These are phyloP conservation scores for Apteryx mantelli DNA, from an alignment of 2,113 vertebrate genomes.

Conservation along the genomic window DNA sequence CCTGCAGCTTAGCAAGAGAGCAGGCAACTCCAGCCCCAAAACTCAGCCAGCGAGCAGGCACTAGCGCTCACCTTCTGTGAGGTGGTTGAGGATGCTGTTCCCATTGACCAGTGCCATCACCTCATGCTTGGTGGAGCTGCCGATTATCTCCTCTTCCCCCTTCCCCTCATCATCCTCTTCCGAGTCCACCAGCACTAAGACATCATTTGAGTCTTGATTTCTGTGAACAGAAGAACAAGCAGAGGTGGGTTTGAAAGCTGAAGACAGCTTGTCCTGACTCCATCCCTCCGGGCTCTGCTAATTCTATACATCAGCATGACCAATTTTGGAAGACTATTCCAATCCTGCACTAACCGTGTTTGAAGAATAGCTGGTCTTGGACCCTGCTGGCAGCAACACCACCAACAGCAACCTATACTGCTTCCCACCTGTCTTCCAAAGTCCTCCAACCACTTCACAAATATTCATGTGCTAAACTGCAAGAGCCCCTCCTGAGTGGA, in stretches of 20 bases:
- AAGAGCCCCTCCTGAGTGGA: fast-evolving
- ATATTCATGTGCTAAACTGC: background rate
- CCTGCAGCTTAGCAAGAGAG: background rate
- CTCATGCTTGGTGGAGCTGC: background rate
- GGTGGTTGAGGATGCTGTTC: background rate
- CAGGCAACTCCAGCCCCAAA: background rate
- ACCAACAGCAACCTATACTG: background rate
- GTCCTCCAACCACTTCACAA: background rate
- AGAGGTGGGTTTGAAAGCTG: background rate
- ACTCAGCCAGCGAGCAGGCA: fast-evolving
- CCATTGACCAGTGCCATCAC: slow-evolving; percentile 47
- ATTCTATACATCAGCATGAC: fast-evolving
- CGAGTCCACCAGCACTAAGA: slow-evolving; percentile 90
- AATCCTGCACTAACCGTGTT: fast-evolving
- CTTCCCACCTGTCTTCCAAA: background rate
- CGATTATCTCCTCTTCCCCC: background rate
- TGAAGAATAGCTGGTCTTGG: background rate
- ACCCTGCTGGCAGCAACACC: background rate
- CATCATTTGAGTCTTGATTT: slow-evolving; percentile 67
- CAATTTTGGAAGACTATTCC: background rate
- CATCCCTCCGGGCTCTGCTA: background rate
- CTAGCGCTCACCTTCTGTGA: slow-evolving; percentile 47
- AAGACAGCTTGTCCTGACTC: background rate
- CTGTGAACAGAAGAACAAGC: slow-evolving; percentile 46
- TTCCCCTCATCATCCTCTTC: slow-evolving; percentile 67